Evolutionary conservation across 2,113 vertebrate species (phyloP).

Genomic region (Lamprotornis superbus): DNA sequence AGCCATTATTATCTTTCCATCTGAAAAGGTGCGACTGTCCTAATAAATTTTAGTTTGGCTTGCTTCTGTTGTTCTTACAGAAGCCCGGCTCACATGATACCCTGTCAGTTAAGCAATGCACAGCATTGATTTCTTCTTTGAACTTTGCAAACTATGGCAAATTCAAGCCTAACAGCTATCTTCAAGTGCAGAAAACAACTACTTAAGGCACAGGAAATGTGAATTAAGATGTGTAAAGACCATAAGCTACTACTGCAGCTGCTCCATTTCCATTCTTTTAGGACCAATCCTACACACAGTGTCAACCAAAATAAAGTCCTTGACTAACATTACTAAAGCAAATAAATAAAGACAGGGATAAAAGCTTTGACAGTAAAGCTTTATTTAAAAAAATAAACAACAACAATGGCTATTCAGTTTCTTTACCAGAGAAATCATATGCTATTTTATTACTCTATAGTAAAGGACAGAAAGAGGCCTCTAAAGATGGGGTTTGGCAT

Average conservation of each 20-base stretch:
- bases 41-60: background rate
- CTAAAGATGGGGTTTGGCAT: background rate
- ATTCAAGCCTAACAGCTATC: background rate
- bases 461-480: background rate
- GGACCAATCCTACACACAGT: background rate
- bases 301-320: background rate
- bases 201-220: background rate
- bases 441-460: background rate
- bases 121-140: background rate
- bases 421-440: background rate
- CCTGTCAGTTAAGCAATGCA: background rate
- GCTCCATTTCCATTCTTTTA: background rate
- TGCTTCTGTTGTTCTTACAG: background rate
- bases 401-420: background rate
- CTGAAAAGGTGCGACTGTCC: background rate
- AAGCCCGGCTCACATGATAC: background rate
- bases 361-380: background rate
- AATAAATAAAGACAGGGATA: background rate
- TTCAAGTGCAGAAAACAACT: background rate
- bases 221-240: background rate
- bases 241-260: background rate
- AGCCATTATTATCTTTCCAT: background rate
- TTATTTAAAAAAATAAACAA: background rate
- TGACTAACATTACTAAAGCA: background rate
- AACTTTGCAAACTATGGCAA: background rate